phyloP scores from a whole-genome alignment of 1,140 invertebrate species.

The Panulirus ornatus region DNA sequence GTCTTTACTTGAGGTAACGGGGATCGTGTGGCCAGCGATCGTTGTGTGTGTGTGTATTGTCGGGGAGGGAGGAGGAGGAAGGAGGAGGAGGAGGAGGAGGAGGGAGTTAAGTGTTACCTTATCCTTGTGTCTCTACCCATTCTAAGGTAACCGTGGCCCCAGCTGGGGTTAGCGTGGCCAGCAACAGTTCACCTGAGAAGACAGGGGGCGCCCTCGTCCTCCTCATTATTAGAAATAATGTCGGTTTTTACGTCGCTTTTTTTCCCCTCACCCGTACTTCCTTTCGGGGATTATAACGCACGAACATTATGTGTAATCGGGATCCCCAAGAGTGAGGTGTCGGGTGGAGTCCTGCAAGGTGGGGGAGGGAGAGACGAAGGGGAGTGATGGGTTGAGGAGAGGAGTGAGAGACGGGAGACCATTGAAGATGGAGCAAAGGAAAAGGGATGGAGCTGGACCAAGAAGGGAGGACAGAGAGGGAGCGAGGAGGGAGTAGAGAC shows the following conservation, averaged over 20 bases:
- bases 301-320: slow-evolving; percentile 29
- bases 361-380: background rate
- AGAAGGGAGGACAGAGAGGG: background rate
- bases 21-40: no score
- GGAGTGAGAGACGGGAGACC: background rate
- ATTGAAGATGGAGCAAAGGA: background rate
- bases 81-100: background rate
- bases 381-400: background rate
- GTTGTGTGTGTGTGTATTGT: no score
- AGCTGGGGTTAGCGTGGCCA: slow-evolving; percentile 3
- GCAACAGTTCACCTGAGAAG: slow-evolving; percentile 45
- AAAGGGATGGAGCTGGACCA: background rate
- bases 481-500: background rate
- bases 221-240: slow-evolving; percentile 40
- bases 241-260: background rate
- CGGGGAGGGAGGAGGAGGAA: background rate
- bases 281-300: slow-evolving; percentile 34
- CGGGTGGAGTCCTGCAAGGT: background rate
- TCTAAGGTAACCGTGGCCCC: background rate
- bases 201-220: slow-evolving; percentile 6
- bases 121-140: background rate
- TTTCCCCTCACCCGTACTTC: slow-evolving; percentile 14
- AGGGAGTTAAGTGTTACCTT: background rate
- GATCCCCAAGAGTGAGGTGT: background rate
- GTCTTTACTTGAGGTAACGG: no score